Conservation (phyloP, 2,888 invertebrate genomes). For the Nymphalis urticae region DNA sequence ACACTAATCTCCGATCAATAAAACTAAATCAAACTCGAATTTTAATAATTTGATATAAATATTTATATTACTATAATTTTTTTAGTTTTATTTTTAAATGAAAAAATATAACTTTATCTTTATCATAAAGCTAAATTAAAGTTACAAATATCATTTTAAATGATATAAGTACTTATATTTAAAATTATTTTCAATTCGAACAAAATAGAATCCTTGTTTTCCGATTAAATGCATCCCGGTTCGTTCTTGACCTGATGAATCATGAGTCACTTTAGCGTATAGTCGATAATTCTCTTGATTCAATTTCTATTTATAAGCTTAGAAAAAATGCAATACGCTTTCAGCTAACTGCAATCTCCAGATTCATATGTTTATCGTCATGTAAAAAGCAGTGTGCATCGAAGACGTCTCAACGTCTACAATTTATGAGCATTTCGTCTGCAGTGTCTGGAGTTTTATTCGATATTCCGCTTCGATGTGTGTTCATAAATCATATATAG, state of each 20-base stretch:
- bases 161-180: too few species aligned
- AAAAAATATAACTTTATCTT: too few species aligned
- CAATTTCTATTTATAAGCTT: conserved; percentile 16
- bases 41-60: too few species aligned
- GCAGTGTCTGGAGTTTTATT: conserved; percentile 8
- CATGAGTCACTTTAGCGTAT: conserved; percentile 20
- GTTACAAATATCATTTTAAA: too few species aligned
- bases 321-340: conserved; percentile 13
- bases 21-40: too few species aligned
- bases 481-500: background rate
- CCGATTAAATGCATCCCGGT: conserved; percentile 4
- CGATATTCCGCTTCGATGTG: background rate
- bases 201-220: background rate
- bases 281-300: conserved; percentile 16
- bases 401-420: conserved; percentile 13
- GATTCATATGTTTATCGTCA: background rate
- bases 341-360: background rate
- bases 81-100: too few species aligned
- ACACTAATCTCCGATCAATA: background rate
- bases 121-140: too few species aligned
- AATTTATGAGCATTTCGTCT: conserved; percentile 24
- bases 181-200: too few species aligned
- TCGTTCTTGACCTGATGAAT: conserved; percentile 27
- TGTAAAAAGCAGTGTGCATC: background rate
- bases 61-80: too few species aligned